Percentiles rank a stretch among this genome's conserved stretches.
phyloP scores from a whole-genome alignment of 2,797 vertebrate genomes.

The Darevskia nairensis region DNA sequence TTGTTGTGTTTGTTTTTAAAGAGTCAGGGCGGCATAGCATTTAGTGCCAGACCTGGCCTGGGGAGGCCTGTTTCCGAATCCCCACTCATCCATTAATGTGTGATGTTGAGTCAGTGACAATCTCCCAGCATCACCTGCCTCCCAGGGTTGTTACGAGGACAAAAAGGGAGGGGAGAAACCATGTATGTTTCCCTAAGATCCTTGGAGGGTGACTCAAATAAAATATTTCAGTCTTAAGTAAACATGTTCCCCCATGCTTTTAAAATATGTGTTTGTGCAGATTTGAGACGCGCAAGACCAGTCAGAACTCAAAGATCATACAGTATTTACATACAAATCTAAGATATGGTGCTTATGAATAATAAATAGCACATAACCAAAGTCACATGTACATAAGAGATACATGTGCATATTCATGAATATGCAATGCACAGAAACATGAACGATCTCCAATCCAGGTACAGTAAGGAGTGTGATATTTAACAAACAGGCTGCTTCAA shows the following conservation, averaged over 20 bases:
- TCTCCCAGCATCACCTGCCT: neutral
- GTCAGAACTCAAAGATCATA: neutral
- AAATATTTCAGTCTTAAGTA: neutral
- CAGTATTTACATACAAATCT: neutral
- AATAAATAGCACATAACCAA: neutral
- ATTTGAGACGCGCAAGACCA: neutral
- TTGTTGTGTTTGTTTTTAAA: neutral
- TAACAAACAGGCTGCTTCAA: conserved; percentile 31
- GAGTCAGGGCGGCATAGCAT: neutral
- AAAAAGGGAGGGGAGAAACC: neutral
- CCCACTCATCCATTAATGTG: neutral
- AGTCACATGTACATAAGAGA: neutral
- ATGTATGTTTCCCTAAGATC: neutral
- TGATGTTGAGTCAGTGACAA: neutral
- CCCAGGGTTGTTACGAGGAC: neutral
- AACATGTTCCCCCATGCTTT: neutral
- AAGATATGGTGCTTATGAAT: neutral
- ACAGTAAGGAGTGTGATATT: neutral
- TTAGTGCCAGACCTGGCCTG: no score
- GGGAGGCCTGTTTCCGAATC: neutral
- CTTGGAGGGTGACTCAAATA: neutral
- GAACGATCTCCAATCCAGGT: neutral
- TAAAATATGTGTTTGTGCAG: neutral
- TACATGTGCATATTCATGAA: conserved; percentile 13
- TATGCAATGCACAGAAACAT: neutral